Evolutionary conservation across 2,113 vertebrate genomes (phyloP).

Genomic region (Capricornis sumatraensis): DNA sequence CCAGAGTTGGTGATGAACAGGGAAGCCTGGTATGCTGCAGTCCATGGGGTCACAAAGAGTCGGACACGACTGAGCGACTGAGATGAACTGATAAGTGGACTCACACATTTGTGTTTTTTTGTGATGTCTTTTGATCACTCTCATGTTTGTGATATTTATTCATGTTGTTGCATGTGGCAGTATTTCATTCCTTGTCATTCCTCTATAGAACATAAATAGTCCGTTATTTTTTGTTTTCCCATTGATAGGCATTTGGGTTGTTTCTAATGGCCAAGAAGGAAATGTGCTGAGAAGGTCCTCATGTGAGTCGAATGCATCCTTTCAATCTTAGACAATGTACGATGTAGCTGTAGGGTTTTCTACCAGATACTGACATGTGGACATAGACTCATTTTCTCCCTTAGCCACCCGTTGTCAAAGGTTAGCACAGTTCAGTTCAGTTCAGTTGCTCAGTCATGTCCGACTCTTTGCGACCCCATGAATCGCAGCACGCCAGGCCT

Average conservation of each 20-base stretch:
- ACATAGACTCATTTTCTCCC: neutral
- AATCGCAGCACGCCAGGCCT: too few relatives aligned
- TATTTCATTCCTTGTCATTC: neutral
- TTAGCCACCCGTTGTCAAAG: neutral
- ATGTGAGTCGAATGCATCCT: neutral
- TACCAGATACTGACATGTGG: neutral
- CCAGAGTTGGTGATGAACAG: fast-evolving
- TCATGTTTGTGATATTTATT: neutral
- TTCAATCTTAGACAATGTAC: neutral
- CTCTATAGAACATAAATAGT: neutral
- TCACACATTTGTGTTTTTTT: neutral
- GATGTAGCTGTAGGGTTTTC: neutral
- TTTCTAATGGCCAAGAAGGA: neutral
- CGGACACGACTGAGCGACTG: fast-evolving
- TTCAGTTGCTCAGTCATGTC: too few relatives aligned
- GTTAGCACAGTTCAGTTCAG: neutral
- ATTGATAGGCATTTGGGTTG: neutral
- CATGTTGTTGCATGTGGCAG: neutral
- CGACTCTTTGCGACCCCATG: too few relatives aligned
- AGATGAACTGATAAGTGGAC: neutral
- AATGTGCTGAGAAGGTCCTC: neutral
- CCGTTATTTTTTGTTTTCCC: neutral
- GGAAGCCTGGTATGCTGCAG: neutral
- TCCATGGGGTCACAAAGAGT: neutral
- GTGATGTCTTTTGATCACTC: neutral